Conservation (phyloP, 2,888 invertebrate species). For the Malthinus flaveolus region DNA sequence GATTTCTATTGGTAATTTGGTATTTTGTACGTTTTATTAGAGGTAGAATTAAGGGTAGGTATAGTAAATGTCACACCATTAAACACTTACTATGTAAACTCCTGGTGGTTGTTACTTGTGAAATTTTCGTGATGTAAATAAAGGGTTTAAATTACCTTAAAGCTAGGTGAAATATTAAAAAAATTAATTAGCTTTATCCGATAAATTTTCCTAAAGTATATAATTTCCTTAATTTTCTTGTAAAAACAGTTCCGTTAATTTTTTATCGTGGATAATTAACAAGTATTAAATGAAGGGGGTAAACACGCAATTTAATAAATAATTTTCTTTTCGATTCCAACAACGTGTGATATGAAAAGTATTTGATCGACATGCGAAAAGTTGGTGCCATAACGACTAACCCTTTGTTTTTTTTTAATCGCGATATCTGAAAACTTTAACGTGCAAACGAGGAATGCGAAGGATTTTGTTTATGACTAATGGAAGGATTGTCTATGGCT, state of each 20-base stretch:
- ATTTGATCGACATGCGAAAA: slow-evolving; percentile 22
- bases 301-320: slow-evolving; percentile 16
- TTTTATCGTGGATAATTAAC: slow-evolving; percentile 19
- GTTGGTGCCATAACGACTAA: slow-evolving; percentile 29
- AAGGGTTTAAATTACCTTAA: too few species aligned
- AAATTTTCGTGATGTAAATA: too few species aligned
- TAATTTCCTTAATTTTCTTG: slow-evolving; percentile 8
- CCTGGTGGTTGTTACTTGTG: too few species aligned
- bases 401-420: slow-evolving; percentile 37
- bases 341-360: neutral
- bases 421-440: slow-evolving; percentile 27
- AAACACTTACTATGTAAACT: too few species aligned
- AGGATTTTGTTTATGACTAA: slow-evolving; percentile 37
- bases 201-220: too few species aligned
- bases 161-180: too few species aligned
- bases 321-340: neutral
- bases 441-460: slow-evolving; percentile 35
- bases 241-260: slow-evolving; percentile 19
- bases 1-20: too few species aligned
- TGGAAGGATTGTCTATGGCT: slow-evolving; percentile 40
- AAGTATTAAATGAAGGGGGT: slow-evolving; percentile 8
- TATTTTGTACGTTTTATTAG: too few species aligned
- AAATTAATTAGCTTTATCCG: too few species aligned
- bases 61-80: too few species aligned
- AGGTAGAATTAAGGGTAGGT: too few species aligned